These are phyloP conservation scores for Spodoptera exigua DNA, from an alignment of 2,888 invertebrate genomes.

Conservation along the genomic window DNA sequence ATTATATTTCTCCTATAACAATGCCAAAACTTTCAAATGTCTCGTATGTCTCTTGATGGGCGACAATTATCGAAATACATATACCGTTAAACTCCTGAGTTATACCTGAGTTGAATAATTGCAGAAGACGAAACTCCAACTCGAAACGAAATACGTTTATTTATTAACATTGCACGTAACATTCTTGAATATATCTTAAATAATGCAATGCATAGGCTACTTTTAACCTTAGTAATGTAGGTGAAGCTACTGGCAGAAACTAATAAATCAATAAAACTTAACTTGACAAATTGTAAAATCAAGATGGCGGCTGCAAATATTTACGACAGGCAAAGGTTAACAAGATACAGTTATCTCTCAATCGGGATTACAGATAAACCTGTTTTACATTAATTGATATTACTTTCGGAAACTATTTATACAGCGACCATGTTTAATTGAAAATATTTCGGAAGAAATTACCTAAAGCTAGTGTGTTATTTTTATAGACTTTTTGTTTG, in stretches of 20 bases:
- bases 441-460: conserved; percentile 6
- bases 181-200: too few relatives aligned
- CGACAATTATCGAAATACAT: too few relatives aligned
- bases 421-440: not conserved
- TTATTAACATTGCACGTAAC: too few relatives aligned
- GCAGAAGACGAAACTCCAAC: too few relatives aligned
- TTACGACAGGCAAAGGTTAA: conserved; percentile 21
- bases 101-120: too few relatives aligned
- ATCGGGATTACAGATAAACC: conserved; percentile 19
- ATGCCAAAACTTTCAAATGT: too few relatives aligned
- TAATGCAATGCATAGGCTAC: too few relatives aligned
- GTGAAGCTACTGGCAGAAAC: not conserved
- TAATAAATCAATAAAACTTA: not conserved
- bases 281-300: not conserved
- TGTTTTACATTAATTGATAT: conserved; percentile 11
- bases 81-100: too few relatives aligned
- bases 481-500: not conserved
- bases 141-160: too few relatives aligned
- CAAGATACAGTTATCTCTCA: conserved; percentile 12
- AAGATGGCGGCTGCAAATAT: conserved; percentile 9
- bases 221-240: too few relatives aligned
- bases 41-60: too few relatives aligned
- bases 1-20: too few relatives aligned
- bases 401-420: conserved; percentile 14
- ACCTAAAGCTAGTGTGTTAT: not conserved